Evolutionary conservation across 2,797 vertebrate genomes (phyloP), one percentile per base, ranked within the genome.

Genomic region (Emys orbicularis): DNA sequence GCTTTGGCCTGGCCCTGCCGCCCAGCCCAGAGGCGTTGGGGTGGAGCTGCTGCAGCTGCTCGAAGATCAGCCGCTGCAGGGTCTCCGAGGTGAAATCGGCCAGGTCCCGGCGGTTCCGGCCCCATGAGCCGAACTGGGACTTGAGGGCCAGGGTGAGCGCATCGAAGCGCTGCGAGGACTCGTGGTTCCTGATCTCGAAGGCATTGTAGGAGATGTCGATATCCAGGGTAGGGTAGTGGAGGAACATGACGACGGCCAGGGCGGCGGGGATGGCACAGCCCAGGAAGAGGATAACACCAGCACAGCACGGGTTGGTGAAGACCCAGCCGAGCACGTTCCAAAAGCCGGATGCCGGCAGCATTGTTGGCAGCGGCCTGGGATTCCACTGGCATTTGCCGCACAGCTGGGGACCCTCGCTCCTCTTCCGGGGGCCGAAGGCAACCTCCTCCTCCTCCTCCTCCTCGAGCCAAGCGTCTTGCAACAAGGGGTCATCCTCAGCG

Each of bases 171-270:
- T 99, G 99, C 0, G 99, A 99, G 6, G 99, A 99, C 96, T 99
- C 99, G 37, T 99, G 99, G 97, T 99, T 99, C 95, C 99, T 99
- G 89, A 99, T 99, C 98, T 99, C 99, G 0, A 99, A 99, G 89
- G 99, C 99, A 3, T 99, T 99, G 98, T 99, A 99, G 89, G 99
- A 99, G 94, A 99, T 99, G 98, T 99, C 99, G 6, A 99, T 99
- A 95, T 99, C 99, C 98, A 99, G 98, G 3, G 99, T 98, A 2
- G 99, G 99, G 97, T 99, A 99, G 98, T 98, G 99, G 88, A 99
- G 98, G 96, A 99, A 99, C 99, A 99, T 99, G 97, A 99, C 98
- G 79, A 98, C 97, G 12, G 99, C 99, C 25, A 99, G 98, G 88
- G 98, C 95, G 2, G 99, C 98, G 4, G 99, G 99, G n/a, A 99